Evolutionary conservation across 2,797 vertebrate species (phyloP).

Genomic region (Epinephelus coioides): DNA sequence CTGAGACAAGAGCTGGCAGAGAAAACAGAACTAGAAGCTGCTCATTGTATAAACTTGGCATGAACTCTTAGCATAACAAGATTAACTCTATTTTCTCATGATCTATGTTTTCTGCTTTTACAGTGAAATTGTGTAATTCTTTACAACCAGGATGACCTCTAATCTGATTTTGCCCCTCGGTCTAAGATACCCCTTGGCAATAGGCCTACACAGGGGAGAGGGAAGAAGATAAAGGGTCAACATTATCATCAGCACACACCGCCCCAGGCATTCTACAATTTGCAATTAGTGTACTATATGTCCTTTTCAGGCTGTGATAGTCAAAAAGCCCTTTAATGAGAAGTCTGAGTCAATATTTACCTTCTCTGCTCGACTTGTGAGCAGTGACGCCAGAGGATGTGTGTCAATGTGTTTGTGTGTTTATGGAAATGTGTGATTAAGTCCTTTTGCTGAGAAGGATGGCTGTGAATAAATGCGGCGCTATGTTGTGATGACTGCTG

Average conservation of each 20-base stretch:
- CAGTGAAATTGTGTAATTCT: constrained; percentile 64
- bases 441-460: constrained; percentile 52
- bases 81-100: constrained; percentile 77
- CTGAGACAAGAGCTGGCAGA: constrained; percentile 75
- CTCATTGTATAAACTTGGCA: constrained; percentile 78
- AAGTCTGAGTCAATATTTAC: constrained; percentile 76
- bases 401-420: constrained; percentile 75
- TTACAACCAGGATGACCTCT: constrained; percentile 60
- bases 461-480: constrained; percentile 63
- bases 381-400: constrained; percentile 59
- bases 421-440: constrained; percentile 74
- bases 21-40: constrained; percentile 60
- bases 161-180: constrained; percentile 50
- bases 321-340: constrained; percentile 66
- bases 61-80: constrained; percentile 71
- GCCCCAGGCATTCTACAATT: constrained; percentile 31
- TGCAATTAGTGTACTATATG: constrained; percentile 51
- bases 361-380: constrained; percentile 49
- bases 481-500: constrained; percentile 51
- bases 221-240: constrained; percentile 36
- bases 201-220: constrained; percentile 8
- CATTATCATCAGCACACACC: constrained; percentile 39
- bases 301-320: constrained; percentile 47
- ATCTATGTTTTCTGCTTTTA: constrained; percentile 56
- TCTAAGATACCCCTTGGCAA: constrained; percentile 39